phyloP scores from a whole-genome alignment of 2,113 vertebrate genomes.

The Gadus chalcogrammus region DNA sequence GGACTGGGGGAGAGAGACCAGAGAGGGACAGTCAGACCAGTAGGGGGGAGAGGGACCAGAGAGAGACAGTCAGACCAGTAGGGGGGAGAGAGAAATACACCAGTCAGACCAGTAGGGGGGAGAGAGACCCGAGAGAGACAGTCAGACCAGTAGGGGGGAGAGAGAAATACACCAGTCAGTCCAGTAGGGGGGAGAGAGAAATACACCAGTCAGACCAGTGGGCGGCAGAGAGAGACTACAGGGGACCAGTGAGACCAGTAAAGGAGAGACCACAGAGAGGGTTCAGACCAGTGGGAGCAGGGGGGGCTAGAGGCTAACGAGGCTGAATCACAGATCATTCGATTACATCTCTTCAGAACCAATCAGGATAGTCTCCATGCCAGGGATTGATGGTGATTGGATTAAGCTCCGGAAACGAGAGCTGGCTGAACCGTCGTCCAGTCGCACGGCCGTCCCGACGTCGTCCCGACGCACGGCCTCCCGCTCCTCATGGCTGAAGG shows the following conservation, averaged over 20 bases:
- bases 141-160: too few relatives aligned
- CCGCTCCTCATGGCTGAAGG: too few relatives aligned
- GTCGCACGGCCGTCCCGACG: too few relatives aligned
- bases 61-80: not conserved
- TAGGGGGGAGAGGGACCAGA: not conserved
- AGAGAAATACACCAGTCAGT: too few relatives aligned
- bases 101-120: too few relatives aligned
- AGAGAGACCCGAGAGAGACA: too few relatives aligned
- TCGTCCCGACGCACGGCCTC: not conserved
- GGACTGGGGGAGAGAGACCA: not conserved
- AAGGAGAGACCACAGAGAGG: not conserved
- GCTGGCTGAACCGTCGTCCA: not conserved
- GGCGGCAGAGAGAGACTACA: too few relatives aligned
- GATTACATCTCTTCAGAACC: not conserved
- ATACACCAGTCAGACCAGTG: not conserved
- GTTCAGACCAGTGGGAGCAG: too few relatives aligned
- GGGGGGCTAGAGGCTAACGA: not conserved
- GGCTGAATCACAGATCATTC: not conserved
- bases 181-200: not conserved
- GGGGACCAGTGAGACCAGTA: too few relatives aligned
- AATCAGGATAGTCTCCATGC: not conserved
- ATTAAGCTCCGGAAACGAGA: conserved; percentile 1
- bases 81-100: too few relatives aligned
- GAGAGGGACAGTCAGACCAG: not conserved
- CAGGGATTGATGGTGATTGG: not conserved